Conservation (phyloP, 2,888 invertebrate genomes). For the Seladonia tumulorum region DNA sequence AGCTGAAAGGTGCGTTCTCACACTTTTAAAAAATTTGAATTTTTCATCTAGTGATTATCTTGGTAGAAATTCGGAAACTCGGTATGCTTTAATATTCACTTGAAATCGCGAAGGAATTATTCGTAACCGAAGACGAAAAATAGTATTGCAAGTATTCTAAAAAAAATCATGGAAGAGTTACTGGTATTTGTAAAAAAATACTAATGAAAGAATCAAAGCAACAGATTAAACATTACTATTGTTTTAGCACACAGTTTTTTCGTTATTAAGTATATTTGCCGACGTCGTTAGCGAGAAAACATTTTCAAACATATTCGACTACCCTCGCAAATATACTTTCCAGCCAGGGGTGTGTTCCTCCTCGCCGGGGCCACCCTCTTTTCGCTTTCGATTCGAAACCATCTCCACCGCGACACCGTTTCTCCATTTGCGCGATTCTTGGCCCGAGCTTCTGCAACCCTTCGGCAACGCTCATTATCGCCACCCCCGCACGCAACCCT, state of each 20-base stretch:
- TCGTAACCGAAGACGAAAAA: too few relatives aligned
- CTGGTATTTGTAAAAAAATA: too few relatives aligned
- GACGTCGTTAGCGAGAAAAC: not conserved
- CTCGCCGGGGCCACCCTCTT: not conserved
- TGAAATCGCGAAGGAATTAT: too few relatives aligned
- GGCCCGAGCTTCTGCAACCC: not conserved
- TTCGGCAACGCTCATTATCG: not conserved
- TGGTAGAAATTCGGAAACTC: not conserved
- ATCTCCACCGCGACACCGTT: not conserved
- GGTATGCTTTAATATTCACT: too few relatives aligned
- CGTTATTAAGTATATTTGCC: not conserved
- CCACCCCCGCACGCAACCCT: not conserved
- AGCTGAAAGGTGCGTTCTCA: too few relatives aligned
- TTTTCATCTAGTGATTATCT: not conserved
- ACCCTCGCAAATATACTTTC: not conserved
- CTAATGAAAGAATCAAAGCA: too few relatives aligned
- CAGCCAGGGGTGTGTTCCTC: not conserved
- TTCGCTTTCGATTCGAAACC: not conserved
- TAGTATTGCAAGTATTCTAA: too few relatives aligned
- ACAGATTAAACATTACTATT: not conserved
- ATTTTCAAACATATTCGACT: not conserved
- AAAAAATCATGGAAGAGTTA: not conserved
- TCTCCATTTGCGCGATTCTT: constrained; percentile 22
- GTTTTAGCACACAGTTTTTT: not conserved
- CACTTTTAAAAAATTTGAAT: too few relatives aligned